These are phyloP conservation scores for Ochropleura plecta DNA, from an alignment of 2,888 invertebrate species.

Conservation along the genomic window DNA sequence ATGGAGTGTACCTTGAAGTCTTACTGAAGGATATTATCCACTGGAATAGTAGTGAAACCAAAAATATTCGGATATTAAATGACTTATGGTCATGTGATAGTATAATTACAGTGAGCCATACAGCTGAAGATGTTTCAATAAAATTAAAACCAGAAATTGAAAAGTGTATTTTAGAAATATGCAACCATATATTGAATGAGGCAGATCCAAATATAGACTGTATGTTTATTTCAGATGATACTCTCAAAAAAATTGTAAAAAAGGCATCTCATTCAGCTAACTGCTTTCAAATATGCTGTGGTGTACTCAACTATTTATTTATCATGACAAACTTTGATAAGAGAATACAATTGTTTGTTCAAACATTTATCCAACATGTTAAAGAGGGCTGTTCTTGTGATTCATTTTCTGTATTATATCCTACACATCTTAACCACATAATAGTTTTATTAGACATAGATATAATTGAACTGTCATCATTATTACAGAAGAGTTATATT, in stretches of 20 bases:
- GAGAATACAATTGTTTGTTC: constrained; percentile 73
- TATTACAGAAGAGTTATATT: constrained; percentile 68
- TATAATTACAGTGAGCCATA: constrained; percentile 38
- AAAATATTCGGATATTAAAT: constrained; percentile 72
- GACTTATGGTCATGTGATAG: constrained; percentile 74
- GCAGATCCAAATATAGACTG: constrained; percentile 62
- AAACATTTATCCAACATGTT: constrained; percentile 73
- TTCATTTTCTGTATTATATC: constrained; percentile 76
- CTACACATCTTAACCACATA: constrained; percentile 71
- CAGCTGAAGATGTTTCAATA: constrained; percentile 76
- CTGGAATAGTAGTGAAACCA: constrained; percentile 66
- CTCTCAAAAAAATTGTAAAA: constrained; percentile 70
- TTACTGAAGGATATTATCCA: constrained; percentile 76
- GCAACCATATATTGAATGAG: constrained; percentile 68
- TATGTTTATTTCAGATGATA: constrained; percentile 63
- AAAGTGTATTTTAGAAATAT: constrained; percentile 71
- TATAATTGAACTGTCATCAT: constrained; percentile 66
- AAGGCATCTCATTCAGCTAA: constrained; percentile 76
- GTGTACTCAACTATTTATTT: constrained; percentile 80
- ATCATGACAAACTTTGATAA: constrained; percentile 76
- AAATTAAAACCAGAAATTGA: constrained; percentile 83
- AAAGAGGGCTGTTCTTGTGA: constrained; percentile 66
- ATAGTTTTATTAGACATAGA: constrained; percentile 80
- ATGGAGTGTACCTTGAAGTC: constrained; percentile 61
- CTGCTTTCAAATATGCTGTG: constrained; percentile 82